Evolutionary conservation across 1,140 invertebrate genomes (phyloP).

Genomic region (Oryctes rhinoceros): DNA sequence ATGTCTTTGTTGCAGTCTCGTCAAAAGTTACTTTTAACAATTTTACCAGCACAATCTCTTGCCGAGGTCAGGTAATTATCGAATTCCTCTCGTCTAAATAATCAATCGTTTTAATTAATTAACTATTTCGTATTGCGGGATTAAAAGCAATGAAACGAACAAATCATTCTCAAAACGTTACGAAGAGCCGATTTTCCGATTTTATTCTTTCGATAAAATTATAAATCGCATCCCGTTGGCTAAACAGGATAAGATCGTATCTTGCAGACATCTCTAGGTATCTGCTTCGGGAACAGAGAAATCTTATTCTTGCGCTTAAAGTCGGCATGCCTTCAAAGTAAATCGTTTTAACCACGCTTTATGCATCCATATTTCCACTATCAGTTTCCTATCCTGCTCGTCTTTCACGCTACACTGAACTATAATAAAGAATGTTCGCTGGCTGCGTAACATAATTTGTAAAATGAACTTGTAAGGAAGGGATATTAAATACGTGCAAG

Average conservation of each 20-base stretch:
- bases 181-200: too few relatives aligned
- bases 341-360: conserved; percentile 13
- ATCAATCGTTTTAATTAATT: too few relatives aligned
- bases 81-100: too few relatives aligned
- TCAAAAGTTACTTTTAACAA: too few relatives aligned
- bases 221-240: neutral
- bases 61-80: too few relatives aligned
- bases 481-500: too few relatives aligned
- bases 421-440: neutral
- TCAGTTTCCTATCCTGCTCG: neutral
- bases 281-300: neutral
- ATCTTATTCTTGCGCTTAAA: neutral
- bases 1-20: too few relatives aligned
- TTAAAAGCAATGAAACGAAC: too few relatives aligned
- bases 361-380: conserved; percentile 8
- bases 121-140: too few relatives aligned
- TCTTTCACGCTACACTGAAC: neutral
- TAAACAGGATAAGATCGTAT: neutral
- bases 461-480: neutral
- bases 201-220: neutral
- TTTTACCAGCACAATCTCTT: too few relatives aligned
- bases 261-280: neutral
- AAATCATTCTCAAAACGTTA: too few relatives aligned
- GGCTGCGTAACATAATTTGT: neutral
- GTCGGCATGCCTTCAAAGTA: neutral